phyloP scores from a whole-genome alignment of 2,797 vertebrate species.

The Hoplostethus mediterraneus region DNA sequence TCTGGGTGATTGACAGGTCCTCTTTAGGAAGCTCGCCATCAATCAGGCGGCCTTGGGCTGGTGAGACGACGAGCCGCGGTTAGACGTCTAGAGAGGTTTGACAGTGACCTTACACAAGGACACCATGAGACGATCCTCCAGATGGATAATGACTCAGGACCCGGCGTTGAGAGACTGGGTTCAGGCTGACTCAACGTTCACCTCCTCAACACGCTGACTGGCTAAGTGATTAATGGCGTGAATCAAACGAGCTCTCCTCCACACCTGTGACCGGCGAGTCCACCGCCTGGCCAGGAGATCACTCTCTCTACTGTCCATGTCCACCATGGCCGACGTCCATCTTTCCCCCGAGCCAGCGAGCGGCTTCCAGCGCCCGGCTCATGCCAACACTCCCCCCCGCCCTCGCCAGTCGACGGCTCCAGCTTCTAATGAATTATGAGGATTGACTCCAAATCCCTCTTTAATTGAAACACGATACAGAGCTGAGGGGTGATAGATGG shows the following conservation, averaged over 20 bases:
- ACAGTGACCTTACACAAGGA: conserved; percentile 3
- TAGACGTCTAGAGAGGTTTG: conserved; percentile 1
- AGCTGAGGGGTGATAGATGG: conserved; percentile 68
- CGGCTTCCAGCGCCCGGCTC: conserved; percentile 34
- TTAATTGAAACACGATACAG: conserved; percentile 76
- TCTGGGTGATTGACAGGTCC: not conserved
- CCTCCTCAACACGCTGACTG: not conserved
- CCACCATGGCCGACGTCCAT: not conserved
- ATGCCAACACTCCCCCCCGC: conserved; percentile 25
- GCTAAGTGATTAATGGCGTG: conserved; percentile 3
- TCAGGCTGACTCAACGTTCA: conserved; percentile 14
- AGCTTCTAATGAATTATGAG: conserved; percentile 70
- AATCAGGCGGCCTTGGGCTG: not conserved
- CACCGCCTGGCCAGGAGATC: not conserved
- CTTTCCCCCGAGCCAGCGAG: not conserved
- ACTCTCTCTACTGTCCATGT: not conserved
- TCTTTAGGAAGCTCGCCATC: no score
- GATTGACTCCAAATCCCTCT: conserved; percentile 74
- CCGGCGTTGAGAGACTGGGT: not conserved
- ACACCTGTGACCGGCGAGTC: no score
- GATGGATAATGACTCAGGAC: conserved; percentile 30
- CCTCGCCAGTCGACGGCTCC: conserved; percentile 52
- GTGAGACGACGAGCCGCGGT: not conserved
- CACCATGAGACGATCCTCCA: not conserved
- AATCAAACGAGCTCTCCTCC: not conserved